Percentiles rank a stretch among this genome's conserved stretches.
These are phyloP conservation scores for Cheilosia pagana DNA, from an alignment of 2,888 invertebrate genomes.

Conservation along the genomic window DNA sequence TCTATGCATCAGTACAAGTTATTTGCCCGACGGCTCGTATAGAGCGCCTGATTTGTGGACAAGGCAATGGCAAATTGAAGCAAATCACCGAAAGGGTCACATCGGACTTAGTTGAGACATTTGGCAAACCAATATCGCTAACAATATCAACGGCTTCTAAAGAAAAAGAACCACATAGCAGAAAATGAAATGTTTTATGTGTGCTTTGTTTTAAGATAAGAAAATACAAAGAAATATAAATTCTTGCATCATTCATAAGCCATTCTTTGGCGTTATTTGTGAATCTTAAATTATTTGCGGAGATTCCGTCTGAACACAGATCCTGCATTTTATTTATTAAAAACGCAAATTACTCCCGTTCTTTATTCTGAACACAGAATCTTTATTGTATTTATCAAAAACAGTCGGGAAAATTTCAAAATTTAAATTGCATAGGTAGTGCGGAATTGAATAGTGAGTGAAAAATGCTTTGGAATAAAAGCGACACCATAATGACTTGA, in stretches of 20 bases:
- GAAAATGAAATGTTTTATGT: neutral
- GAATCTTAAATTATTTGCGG: too few species aligned
- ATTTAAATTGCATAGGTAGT: too few species aligned
- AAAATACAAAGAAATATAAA: constrained; percentile 2
- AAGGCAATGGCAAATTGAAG: constrained; percentile 87
- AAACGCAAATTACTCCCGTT: too few species aligned
- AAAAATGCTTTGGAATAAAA: too few species aligned
- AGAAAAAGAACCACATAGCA: constrained; percentile 32
- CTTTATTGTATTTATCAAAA: too few species aligned
- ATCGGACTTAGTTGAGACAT: constrained; percentile 87
- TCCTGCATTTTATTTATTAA: too few species aligned
- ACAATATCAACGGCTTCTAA: constrained; percentile 80
- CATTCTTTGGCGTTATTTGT: too few species aligned
- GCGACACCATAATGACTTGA: too few species aligned
- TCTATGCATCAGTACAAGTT: constrained; percentile 86
- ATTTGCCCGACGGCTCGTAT: constrained; percentile 87
- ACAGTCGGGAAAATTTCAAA: too few species aligned
- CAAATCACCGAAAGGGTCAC: constrained; percentile 88
- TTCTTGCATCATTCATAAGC: neutral
- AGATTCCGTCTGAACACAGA: too few species aligned
- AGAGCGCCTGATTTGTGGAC: constrained; percentile 88
- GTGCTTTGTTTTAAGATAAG: neutral
- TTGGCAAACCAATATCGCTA: constrained; percentile 85
- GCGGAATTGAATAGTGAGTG: too few species aligned
- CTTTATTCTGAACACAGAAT: too few species aligned